A percentile compares a stretch with the other conserved stretches of the same genome.
Evolutionary conservation across 2,888 invertebrate genomes (phyloP).

Genomic region (Tiliacea citrago): DNA sequence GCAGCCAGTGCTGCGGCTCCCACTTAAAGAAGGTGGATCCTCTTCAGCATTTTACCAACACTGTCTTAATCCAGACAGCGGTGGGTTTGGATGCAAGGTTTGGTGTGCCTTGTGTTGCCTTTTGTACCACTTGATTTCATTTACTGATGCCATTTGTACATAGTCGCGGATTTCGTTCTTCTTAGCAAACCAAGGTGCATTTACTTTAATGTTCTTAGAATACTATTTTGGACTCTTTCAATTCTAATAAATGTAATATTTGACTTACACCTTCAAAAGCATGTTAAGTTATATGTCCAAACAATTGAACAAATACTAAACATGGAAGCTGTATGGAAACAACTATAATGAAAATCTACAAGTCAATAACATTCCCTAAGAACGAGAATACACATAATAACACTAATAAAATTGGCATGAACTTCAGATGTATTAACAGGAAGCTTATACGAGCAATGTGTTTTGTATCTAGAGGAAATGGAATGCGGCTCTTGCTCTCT

Average conservation of each 20-base stretch:
- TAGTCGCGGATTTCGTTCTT: too few relatives aligned
- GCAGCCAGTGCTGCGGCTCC: not conserved
- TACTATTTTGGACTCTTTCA: too few relatives aligned
- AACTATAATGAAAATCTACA: conserved; percentile 13
- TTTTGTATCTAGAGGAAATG: conserved; percentile 30
- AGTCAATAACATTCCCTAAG: conserved; percentile 15
- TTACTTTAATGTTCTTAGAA: too few relatives aligned
- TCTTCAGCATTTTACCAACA: not conserved
- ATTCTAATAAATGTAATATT: not conserved
- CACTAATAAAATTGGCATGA: conserved; percentile 50
- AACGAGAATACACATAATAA: conserved; percentile 20
- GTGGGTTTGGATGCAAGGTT: too few relatives aligned
- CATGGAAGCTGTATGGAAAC: not conserved
- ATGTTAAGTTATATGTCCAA: too few relatives aligned
- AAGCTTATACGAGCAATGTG: conserved; percentile 37
- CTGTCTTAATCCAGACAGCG: too few relatives aligned
- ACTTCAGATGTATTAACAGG: conserved; percentile 25
- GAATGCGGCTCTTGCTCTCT: conserved; percentile 12
- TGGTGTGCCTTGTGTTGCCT: too few relatives aligned
- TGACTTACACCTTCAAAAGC: not conserved
- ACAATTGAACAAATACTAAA: not conserved
- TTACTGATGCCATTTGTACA: too few relatives aligned
- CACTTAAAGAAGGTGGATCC: not conserved
- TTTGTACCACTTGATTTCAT: too few relatives aligned
- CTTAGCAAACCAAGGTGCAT: too few relatives aligned